A percentile compares a stretch with the other conserved stretches of the same genome.
Evolutionary conservation across 2,888 invertebrate species (phyloP).

Genomic region (Sesia apiformis): DNA sequence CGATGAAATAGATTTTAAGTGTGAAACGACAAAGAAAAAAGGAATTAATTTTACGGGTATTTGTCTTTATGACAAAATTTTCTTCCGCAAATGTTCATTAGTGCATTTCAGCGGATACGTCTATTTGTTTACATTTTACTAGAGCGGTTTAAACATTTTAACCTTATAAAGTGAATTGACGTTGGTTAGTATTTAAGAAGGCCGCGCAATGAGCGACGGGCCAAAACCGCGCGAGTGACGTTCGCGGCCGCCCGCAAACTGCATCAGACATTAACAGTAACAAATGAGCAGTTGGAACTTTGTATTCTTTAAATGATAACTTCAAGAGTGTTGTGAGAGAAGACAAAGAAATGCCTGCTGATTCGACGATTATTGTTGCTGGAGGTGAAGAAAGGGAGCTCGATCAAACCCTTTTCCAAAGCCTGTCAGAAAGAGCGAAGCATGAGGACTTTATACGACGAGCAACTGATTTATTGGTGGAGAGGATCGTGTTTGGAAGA

Average conservation of each 20-base stretch:
- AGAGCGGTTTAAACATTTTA: constrained; percentile 25
- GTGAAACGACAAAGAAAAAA: no score
- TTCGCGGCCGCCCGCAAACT: constrained; percentile 46
- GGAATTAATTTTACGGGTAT: background rate
- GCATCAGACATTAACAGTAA: background rate
- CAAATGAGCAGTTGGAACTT: background rate
- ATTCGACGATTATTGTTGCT: constrained; percentile 55
- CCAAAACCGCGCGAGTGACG: constrained; percentile 46
- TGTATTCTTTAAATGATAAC: constrained; percentile 14
- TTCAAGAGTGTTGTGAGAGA: constrained; percentile 24
- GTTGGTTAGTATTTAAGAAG: constrained; percentile 62
- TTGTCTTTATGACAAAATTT: background rate
- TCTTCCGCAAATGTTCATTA: background rate
- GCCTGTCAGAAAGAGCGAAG: constrained; percentile 75
- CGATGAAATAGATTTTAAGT: no score
- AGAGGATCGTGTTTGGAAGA: constrained; percentile 84
- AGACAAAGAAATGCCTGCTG: constrained; percentile 53
- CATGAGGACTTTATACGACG: constrained; percentile 84
- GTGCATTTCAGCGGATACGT: constrained; percentile 8
- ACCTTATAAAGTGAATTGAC: constrained; percentile 63
- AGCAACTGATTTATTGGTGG: constrained; percentile 81
- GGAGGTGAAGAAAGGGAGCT: constrained; percentile 34
- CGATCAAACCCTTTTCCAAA: constrained; percentile 63
- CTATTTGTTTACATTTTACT: constrained; percentile 22
- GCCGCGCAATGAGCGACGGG: constrained; percentile 39